Base-by-base conservation (phyloP, 2,888 invertebrate species). In the Steinernema carpocapsae region DNA sequence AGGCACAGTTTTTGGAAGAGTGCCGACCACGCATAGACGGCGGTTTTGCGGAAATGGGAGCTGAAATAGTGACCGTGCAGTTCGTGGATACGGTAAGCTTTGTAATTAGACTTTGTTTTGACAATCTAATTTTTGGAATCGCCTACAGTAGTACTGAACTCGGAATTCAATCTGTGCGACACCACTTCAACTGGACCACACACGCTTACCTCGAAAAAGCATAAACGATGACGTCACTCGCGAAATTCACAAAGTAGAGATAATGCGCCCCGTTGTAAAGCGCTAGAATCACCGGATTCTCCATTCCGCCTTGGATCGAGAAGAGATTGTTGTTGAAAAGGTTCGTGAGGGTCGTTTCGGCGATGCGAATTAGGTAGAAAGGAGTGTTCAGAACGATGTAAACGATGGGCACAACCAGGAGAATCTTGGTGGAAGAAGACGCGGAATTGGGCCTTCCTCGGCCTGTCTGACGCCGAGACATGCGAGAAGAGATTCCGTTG, bases 341-440 rank as follows among this genome's bases (percentile, higher is more conserved):
- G 70, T 79, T 79, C 43, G 77, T 26, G 45, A 64, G 73, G 22
- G 82, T 74, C 14, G 82, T 77, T 29, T 83, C 84, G 42, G 78
- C 32, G 12, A 83, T 59, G 32, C 78, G 79, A 22, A 81, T 71
- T 51, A 84, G 76, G 74, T 86, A 86, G 77, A 87, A 86, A 0
- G 86, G 86, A 12, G 86, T 84, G 79, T 86, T 86, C 32, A 86
- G 76, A 7, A 87, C 76, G 14, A 85, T 84, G 75, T 87, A 86
- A 46, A 85, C 84, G 72, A 86, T 75, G n/a, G 86, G 86, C 76
- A 86, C 86, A 46, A 87, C 86, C 78, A 85, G 80, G 43, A 86
- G 80, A 70, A 86, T 86, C 22, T 84, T 73, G 1, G 85, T 84
- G 75, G 83, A 82, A 1, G 82, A 80, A 10, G 80, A 79, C 26